A percentile compares a stretch with the other conserved stretches of the same genome.
Evolutionary conservation across 1,140 invertebrate species (phyloP).

Genomic region (Brachionus paranguensis): DNA sequence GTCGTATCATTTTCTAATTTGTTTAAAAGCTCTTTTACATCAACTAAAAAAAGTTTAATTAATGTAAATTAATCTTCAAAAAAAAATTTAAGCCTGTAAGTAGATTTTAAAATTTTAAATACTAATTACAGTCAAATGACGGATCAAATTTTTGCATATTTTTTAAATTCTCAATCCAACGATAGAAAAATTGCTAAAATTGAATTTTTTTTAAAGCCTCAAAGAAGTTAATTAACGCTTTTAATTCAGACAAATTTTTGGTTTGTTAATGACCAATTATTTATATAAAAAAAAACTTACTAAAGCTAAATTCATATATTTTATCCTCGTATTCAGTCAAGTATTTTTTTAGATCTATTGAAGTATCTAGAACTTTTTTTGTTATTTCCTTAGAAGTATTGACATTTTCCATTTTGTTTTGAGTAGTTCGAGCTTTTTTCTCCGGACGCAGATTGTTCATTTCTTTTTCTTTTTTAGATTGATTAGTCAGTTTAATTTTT

Average conservation of each 20-base stretch:
- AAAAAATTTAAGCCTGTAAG: not conserved
- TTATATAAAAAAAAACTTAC: not conserved
- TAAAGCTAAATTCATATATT: slow-evolving; percentile 19
- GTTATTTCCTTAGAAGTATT: not conserved
- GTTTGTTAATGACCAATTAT: not conserved
- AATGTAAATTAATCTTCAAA: no score
- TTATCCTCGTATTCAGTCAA: slow-evolving; percentile 23
- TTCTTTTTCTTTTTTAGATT: slow-evolving; percentile 3
- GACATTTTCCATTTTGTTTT: not conserved
- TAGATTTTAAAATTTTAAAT: not conserved
- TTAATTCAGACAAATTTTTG: not conserved
- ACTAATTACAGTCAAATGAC: not conserved
- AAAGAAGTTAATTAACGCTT: not conserved
- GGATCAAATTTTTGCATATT: not conserved
- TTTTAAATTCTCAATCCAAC: no score
- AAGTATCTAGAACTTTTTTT: not conserved
- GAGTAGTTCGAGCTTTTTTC: not conserved
- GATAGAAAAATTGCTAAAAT: no score
- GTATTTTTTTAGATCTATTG: not conserved
- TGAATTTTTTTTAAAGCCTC: no score
- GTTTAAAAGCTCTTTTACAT: not conserved
- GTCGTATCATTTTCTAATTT: not conserved
- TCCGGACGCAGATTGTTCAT: not conserved
- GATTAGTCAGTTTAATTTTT: not conserved
- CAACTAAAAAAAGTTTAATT: no score